Percentiles rank a stretch among this genome's conserved stretches.
phyloP scores from a whole-genome alignment of 2,888 invertebrate genomes.

The Magallana nippona region DNA sequence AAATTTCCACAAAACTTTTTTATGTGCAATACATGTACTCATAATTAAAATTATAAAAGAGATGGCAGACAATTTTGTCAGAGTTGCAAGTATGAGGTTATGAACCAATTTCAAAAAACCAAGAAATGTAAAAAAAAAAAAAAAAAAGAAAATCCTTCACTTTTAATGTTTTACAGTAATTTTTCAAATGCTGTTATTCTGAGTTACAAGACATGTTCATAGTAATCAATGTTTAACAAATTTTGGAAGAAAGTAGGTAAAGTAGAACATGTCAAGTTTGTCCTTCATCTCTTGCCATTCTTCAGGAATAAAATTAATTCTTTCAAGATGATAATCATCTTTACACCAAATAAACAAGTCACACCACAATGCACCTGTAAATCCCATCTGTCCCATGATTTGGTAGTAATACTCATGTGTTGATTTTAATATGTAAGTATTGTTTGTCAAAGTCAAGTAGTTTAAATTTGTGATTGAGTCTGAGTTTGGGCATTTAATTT shows the following conservation, averaged over 20 bases:
- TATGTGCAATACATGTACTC: background rate
- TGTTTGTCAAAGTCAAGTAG: background rate
- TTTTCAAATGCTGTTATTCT: too few relatives aligned
- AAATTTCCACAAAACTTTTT: too few relatives aligned
- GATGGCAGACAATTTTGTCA: background rate
- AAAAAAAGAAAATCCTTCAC: background rate
- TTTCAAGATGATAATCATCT: constrained; percentile 39
- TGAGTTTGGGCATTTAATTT: background rate
- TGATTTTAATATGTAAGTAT: background rate
- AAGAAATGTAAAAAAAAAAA: background rate
- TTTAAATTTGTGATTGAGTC: background rate
- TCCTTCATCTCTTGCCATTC: background rate
- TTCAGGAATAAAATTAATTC: constrained; percentile 26
- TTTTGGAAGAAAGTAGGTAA: background rate
- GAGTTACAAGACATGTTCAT: too few relatives aligned
- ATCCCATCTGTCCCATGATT: constrained; percentile 49
- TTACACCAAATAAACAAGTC: constrained; percentile 43
- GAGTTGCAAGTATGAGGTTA: background rate
- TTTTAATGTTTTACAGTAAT: too few relatives aligned
- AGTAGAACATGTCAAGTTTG: background rate
- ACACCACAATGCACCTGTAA: constrained; percentile 42
- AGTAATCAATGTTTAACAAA: background rate
- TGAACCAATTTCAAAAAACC: background rate
- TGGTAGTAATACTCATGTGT: constrained; percentile 43
- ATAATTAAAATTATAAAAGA: background rate